Evolutionary conservation across 2,113 vertebrate genomes (phyloP).

Genomic region (Callithrix jacchus): DNA sequence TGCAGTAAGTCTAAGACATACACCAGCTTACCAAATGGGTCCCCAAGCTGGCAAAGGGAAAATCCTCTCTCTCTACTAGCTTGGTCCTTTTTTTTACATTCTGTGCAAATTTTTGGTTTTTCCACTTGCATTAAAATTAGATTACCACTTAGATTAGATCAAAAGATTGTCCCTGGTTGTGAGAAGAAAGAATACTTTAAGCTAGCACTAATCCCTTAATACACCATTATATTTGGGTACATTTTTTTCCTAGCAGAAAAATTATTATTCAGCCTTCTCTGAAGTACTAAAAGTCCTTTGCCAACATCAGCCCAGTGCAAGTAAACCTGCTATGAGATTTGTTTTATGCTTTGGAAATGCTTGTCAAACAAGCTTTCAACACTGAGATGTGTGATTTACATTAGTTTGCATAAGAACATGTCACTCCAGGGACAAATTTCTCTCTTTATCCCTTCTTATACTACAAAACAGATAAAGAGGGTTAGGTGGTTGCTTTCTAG

Average conservation of each 20-base stretch:
- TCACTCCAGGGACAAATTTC: constrained; percentile 66
- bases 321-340: constrained; percentile 67
- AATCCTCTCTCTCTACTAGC: neutral
- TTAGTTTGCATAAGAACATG: constrained; percentile 69
- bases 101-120: neutral
- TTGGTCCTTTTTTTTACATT: neutral
- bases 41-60: neutral
- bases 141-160: constrained; percentile 58
- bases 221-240: constrained; percentile 28
- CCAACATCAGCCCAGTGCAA: neutral
- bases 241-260: constrained; percentile 23
- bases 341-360: constrained; percentile 65
- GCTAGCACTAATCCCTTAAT: constrained; percentile 57
- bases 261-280: constrained; percentile 53
- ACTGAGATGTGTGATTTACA: constrained; percentile 70
- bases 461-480: constrained; percentile 52
- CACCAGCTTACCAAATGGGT: neutral
- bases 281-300: constrained; percentile 56
- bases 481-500: constrained; percentile 2
- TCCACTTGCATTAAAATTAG: constrained; percentile 59
- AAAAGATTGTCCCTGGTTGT: constrained; percentile 30
- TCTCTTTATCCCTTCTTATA: constrained; percentile 68
- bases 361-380: constrained; percentile 74
- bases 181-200: constrained; percentile 36
- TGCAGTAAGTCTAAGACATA: neutral